Conservation (phyloP, 2,113 vertebrate species). For the Neotoma lepida region DNA sequence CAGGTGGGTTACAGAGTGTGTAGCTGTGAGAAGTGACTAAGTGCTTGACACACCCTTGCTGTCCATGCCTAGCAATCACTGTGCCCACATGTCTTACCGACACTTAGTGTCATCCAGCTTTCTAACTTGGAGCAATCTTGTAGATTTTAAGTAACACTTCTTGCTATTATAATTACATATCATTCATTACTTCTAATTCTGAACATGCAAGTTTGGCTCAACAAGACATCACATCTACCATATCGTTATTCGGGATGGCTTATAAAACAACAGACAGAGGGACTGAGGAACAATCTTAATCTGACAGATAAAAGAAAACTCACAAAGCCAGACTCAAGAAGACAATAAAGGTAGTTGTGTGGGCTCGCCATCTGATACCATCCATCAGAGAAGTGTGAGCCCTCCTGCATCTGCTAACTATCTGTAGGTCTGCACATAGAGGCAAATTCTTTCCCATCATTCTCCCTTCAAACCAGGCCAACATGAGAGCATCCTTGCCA, state of each 20-base stretch:
- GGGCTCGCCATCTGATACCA: neutral
- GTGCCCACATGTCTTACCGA: neutral
- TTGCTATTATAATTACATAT: neutral
- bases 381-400: neutral
- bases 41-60: neutral
- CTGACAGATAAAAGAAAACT: neutral
- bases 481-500: neutral
- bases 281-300: neutral
- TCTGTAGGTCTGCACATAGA: neutral
- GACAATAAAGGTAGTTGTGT: neutral
- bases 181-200: neutral
- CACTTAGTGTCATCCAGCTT: neutral
- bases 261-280: neutral
- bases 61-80: accelerated
- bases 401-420: neutral
- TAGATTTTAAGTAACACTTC: neutral
- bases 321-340: neutral
- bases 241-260: neutral
- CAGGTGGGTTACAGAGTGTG: neutral
- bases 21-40: neutral
- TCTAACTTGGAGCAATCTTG: neutral
- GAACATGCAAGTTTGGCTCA: neutral
- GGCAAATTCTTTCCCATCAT: neutral
- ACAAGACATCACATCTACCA: neutral
- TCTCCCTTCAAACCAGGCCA: neutral